Evolutionary conservation across 53 echinoderm and acorn worm species (phyloP), one percentile per base, ranked within the genome.

Genomic region (Patiria pectinifera): DNA sequence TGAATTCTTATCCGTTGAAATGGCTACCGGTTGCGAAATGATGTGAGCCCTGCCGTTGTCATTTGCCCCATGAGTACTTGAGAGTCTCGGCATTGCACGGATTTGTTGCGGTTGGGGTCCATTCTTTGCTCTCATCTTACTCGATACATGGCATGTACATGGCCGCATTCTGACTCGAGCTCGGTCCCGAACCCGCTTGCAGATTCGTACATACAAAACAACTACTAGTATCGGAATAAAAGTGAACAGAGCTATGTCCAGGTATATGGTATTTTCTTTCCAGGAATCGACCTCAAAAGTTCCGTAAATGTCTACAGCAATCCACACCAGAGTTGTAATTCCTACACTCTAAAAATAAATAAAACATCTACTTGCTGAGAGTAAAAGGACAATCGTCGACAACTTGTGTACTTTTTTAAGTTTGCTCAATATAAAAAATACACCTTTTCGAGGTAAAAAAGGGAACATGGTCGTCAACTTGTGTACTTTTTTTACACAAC

Each of bases 191-290:
- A 78, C 78, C 26, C 45, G 35, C 78, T n/a, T 78, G 43, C 78
- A 78, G 78, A 78, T 78, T 24, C 78, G 35, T 14, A 24, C 78
- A n/a, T 78, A 78, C 44, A 78, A n/a, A 11, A 78, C 44, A 78
- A 78, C 45, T 4, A 78, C 21, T 5, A 78, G 12, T 11, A 78
- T 11, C 44, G 8, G 45, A 13, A 45, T 45, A 12, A n/a, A 24
- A 35, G 35, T 45, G 35, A 26, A 11, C 78, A 78, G 7, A n/a
- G 26, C 15, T 35, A n/a, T n/a, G 78, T 35, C 78, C 8, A 78
- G 7, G 45, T 78, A 78, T 6, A 11, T 15, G 3, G 15, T 35
- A 11, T 25, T 13, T 6, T 12, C 43, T 35, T 26, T 45, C 78
- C 78, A 78, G 45, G 26, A 78, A 26, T 3, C 35, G 12, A 13